Base-by-base conservation (phyloP, 2,113 vertebrate species). In the Malurus melanocephalus region DNA sequence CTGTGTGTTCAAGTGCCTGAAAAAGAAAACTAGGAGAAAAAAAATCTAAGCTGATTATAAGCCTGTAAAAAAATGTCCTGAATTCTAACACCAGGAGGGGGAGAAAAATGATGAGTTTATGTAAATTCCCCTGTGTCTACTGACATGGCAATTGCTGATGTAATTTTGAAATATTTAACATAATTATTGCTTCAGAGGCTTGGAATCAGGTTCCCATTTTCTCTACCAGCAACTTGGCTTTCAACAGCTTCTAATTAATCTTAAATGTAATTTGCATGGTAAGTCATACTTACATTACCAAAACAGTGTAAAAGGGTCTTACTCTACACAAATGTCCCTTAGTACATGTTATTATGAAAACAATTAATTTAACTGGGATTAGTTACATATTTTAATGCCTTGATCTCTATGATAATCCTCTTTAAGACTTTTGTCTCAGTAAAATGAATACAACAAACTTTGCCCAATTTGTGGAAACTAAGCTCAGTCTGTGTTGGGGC, bases 321-420 rank as follows among this genome's bases (percentile, higher is more conserved):
- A 51, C 42, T 14, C n/a, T 38, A 83, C 60, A 32, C 27, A 55
- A 87, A 71, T 6, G 4, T 59, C 51, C 40, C 67, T 88, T 45
- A 56, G 68, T 90, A 85, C 87, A 81, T 23, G 2, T 75, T 77
- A 89, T 72, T 75, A 93, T 27, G 77, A 95, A 96, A 97, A 93
- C 60, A 96, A 95, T 96, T 95, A 76, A 79, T 93, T 87, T 95
- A 94, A 92, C 91, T 95, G 75, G 74, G 87, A 97, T 95, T 97
- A 96, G 92, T 95, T 96, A 94, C 43, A 16, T 93, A 91, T 97
- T 96, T 93, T 92, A 92, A 80, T 89, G 76, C 85, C 84, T 91
- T 89, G 89, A 92, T 74, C 79, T 92, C 53, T 69, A 49, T 7
- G 57, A 77, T 95, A 96, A 97, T 94, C 93, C 85, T 94, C 77